Evolutionary conservation across 2,888 invertebrate genomes (phyloP).

Genomic region (Pristionchus japonicus): DNA sequence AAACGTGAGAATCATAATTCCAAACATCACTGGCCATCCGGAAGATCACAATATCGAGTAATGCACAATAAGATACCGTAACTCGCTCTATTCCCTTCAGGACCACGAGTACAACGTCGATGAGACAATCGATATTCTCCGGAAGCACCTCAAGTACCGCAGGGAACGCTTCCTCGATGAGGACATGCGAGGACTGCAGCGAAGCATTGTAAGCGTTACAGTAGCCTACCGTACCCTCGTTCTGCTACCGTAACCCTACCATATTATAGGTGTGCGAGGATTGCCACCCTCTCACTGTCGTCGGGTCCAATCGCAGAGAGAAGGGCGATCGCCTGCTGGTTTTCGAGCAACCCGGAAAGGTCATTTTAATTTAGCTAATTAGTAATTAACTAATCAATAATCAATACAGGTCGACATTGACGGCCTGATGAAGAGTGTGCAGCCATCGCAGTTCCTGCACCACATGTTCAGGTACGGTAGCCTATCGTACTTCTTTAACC

Average conservation of each 20-base stretch:
- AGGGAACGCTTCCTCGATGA: constrained; percentile 55
- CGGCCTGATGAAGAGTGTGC: constrained; percentile 51
- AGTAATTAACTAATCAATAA: not conserved
- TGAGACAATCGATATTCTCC: constrained; percentile 42
- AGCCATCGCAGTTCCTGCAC: constrained; percentile 65
- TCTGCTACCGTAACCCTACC: not conserved
- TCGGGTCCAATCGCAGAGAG: constrained; percentile 53
- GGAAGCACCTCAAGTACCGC: constrained; percentile 62
- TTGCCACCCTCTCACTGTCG: constrained; percentile 58
- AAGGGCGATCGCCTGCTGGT: constrained; percentile 58
- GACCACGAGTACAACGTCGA: constrained; percentile 39
- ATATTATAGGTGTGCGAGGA: constrained; percentile 51
- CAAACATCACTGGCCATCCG: not conserved
- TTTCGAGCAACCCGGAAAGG: constrained; percentile 58
- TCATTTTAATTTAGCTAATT: too few species aligned
- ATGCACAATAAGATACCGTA: not conserved
- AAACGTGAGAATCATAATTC: not conserved
- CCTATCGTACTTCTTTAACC: not conserved
- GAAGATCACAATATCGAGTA: too few species aligned
- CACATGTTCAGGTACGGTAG: constrained; percentile 54
- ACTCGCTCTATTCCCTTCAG: not conserved
- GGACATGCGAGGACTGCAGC: constrained; percentile 50
- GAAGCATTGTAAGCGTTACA: constrained; percentile 45
- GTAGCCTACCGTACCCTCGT: not conserved
- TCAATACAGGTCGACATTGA: constrained; percentile 14